These are phyloP conservation scores for Allophyes oxyacanthae DNA, from an alignment of 2,888 invertebrate species.

Conservation along the genomic window DNA sequence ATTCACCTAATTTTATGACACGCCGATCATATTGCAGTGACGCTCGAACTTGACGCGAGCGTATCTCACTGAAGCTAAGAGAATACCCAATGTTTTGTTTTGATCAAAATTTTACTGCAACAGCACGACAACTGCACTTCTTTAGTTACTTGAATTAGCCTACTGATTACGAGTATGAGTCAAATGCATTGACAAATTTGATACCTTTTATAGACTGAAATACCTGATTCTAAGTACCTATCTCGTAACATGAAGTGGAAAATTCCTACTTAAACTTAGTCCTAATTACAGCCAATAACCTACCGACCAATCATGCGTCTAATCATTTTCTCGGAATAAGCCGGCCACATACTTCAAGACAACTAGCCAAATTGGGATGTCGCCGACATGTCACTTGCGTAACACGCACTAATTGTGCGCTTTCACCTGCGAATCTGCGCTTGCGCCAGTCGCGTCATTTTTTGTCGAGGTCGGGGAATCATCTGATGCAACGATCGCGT, in stretches of 20 bases:
- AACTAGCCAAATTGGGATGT: constrained; percentile 57
- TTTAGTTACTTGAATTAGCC: no score
- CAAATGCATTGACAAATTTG: not conserved
- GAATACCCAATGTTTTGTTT: no score
- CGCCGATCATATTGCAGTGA: no score
- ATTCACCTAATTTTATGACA: no score
- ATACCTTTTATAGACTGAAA: constrained; percentile 1
- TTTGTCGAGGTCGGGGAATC: constrained; percentile 56
- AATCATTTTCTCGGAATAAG: constrained; percentile 47
- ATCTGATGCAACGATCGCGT: constrained; percentile 47
- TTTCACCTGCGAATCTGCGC: constrained; percentile 68
- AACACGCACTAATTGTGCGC: constrained; percentile 68
- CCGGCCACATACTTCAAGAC: constrained; percentile 46
- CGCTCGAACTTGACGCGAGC: no score
- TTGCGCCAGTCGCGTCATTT: constrained; percentile 67
- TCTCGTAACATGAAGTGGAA: constrained; percentile 29
- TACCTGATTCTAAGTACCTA: not conserved
- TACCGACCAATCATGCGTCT: constrained; percentile 27
- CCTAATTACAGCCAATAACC: not conserved
- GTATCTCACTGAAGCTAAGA: no score
- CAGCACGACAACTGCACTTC: no score
- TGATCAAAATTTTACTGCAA: no score
- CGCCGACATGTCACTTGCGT: constrained; percentile 53
- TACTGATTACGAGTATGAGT: no score
- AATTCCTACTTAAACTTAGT: constrained; percentile 17